Evolutionary conservation across 2,113 vertebrate genomes (phyloP), one percentile per base, ranked within the genome.

Genomic region (Oncorhynchus keta): DNA sequence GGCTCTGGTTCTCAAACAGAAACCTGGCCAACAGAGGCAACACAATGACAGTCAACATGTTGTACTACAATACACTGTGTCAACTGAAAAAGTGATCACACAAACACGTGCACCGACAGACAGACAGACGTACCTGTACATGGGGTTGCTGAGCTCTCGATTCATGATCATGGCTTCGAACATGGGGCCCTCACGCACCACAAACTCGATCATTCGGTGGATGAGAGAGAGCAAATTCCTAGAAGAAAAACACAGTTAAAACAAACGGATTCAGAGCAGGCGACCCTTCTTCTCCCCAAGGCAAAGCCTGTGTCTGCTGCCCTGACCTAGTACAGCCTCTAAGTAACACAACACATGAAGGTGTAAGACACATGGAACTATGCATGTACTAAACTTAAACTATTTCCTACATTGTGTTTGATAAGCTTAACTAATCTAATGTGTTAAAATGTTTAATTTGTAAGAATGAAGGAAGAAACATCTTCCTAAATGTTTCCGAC

Each of bases 121-220:
- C 32, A 18, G 14, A 68, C 39, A 22, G 2, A 16, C 93, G 75
- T 49, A 98, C 97, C 98, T 99, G 95, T 98, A 99, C 95, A 99
- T 97, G 22, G 98, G 95, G 85, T 99, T 99, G 94, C 95, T 99
- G 90, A 99, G 96, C 91, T 99, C 98, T 95, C 97, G 79, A 93
- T 99, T 99, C 98, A 99, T 99, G 90, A 99, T 99, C 97, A 99
- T 99, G 90, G 98, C 97, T 97, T 99, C 98, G 94, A 99, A 99
- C 97, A 99, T 98, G 71, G 98, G 97, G 88, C 98, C 98, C 93
- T 99, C 98, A 95, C 97, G 97, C 93, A 99, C 98, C 94, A 99
- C 98, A 97, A 99, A 99, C 93, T 99, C 98, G 95, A 99, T 99
- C 98, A 99, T 99, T 92, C 98, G 98, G 92, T 99, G 97, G 91